Conservation (phyloP, 2,888 invertebrate genomes). For the Myopa testacea region DNA sequence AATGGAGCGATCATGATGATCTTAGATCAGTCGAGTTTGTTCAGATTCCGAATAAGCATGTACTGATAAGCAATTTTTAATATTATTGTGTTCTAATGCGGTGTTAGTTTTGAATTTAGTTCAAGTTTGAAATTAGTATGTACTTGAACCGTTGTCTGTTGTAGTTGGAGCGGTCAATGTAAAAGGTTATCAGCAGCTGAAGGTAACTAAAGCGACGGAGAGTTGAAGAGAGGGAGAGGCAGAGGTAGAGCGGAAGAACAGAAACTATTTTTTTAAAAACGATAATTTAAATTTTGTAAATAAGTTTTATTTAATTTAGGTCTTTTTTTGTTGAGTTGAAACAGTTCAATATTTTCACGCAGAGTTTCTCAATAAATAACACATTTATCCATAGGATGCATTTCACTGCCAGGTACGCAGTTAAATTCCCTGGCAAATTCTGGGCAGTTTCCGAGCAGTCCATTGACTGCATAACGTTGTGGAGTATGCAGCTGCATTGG, state of each 20-base stretch:
- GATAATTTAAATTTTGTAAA: neutral
- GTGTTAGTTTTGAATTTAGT: slow-evolving; percentile 21
- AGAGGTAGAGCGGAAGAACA: neutral
- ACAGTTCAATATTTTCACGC: neutral
- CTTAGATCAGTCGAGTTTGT: neutral
- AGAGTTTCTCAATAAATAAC: slow-evolving; percentile 53
- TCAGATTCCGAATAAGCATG: neutral
- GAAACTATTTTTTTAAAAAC: too few species aligned
- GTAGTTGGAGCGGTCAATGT: slow-evolving; percentile 6
- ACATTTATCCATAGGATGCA: slow-evolving; percentile 63
- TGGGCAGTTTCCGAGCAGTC: slow-evolving; percentile 56
- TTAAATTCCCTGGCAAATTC: slow-evolving; percentile 62
- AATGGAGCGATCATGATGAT: neutral
- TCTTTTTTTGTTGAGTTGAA: neutral
- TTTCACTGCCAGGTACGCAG: slow-evolving; percentile 58
- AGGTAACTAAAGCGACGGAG: neutral
- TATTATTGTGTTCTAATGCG: slow-evolving; percentile 12
- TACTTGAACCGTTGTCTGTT: neutral
- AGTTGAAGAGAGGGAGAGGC: neutral
- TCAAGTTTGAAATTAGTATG: slow-evolving; percentile 35
- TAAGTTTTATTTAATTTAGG: neutral
- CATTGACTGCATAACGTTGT: slow-evolving; percentile 57
- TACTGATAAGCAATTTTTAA: slow-evolving; percentile 38
- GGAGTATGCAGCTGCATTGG: slow-evolving; percentile 53
- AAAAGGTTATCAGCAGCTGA: slow-evolving; percentile 35